Evolutionary conservation across 2,113 vertebrate genomes (phyloP), one percentile per base, ranked within the genome.

Genomic region (Hyperoodon ampullatus): DNA sequence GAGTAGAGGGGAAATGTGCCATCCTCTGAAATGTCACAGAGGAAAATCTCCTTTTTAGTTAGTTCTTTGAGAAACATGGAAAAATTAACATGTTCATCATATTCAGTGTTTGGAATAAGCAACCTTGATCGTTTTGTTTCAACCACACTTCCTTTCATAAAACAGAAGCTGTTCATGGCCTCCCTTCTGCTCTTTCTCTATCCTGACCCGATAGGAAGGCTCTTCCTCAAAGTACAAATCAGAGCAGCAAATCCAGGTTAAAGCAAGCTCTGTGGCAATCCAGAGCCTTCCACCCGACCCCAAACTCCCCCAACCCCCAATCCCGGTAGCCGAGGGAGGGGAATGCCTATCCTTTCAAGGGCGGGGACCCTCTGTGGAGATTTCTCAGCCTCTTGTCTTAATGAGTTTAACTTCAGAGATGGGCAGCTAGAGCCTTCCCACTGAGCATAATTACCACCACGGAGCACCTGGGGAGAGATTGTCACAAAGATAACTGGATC

Each of bases 361-460:
- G 91, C 50, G 30, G 96, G 75, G 93, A 85, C 90, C 90, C 96
- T 96, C 96, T 95, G 83, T 87, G 83, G 96, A 89, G 96, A 96
- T 74, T 82, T 88, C 94, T 93, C 82, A 94, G 94, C 82, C 93
- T 98, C 93, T 77, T 26, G 1, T 91, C 93, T 98, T 98, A 98
- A 98, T 98, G 97, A 98, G 97, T 97, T 98, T 97, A 98, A 95
- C 96, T 98, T 94, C 95, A 98, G 98, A 98, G 98, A 93, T 96
- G 95, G 98, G 97, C 97, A 98, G 98, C 94, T 42, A 86, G 93
- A 78, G 72, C 44, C 3, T 55, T 82, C 97, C 97, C 3, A 72
- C 96, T 95, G 98, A 96, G 97, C 95, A 84, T 95, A 97, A 98
- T 98, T 97, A 98, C 97, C 94, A 26, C 13, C 88, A 96, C 88